These are phyloP conservation scores for Pelobates fuscus DNA, from an alignment of 2,113 vertebrate genomes.

Conservation along the genomic window DNA sequence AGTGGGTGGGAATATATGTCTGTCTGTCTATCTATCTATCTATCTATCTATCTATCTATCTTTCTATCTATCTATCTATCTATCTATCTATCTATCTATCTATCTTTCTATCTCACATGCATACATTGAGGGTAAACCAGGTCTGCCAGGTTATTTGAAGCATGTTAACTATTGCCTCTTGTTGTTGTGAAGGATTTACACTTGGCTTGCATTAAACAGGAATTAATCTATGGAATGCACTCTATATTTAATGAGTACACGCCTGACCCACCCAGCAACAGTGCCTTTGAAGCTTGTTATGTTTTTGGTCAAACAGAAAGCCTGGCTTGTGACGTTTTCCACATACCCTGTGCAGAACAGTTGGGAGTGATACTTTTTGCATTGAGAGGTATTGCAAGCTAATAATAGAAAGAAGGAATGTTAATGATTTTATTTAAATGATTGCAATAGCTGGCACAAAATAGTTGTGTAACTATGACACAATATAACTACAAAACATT, in stretches of 20 bases:
- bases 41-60: too few species aligned
- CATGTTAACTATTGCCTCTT: conserved; percentile 34
- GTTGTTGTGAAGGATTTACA: conserved; percentile 42
- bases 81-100: too few species aligned
- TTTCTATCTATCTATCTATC: too few species aligned
- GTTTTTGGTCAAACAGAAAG: conserved; percentile 42
- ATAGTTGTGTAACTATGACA: not conserved
- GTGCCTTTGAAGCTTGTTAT: conserved; percentile 48
- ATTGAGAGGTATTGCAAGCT: conserved; percentile 3
- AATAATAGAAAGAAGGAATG: not conserved
- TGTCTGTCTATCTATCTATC: too few species aligned
- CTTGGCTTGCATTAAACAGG: conserved; percentile 42
- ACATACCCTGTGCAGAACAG: conserved; percentile 7
- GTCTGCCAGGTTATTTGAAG: conserved; percentile 17
- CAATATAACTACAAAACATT: too few species aligned
- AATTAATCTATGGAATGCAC: conserved; percentile 49
- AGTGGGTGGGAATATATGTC: too few species aligned
- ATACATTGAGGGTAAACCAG: not conserved
- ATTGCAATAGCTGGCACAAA: not conserved
- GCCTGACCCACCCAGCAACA: conserved; percentile 47
- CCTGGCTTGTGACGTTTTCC: conserved; percentile 31
- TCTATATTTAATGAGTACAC: conserved; percentile 44
- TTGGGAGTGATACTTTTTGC: not conserved
- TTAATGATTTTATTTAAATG: too few species aligned
- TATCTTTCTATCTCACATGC: not conserved